Base-by-base conservation (phyloP, 2,888 invertebrate genomes). In the Crossocerus cetratus region DNA sequence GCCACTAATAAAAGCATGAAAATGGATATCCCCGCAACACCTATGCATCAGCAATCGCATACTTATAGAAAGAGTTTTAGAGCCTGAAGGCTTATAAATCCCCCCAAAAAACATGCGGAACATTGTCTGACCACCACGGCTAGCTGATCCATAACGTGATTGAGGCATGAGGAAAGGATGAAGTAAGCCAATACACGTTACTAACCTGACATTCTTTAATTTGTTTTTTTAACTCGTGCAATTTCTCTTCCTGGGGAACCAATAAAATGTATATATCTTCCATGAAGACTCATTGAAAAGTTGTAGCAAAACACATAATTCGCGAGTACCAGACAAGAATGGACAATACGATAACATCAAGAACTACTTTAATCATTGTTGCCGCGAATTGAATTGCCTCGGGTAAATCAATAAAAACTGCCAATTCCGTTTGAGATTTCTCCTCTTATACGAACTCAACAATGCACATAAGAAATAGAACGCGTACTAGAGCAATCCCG, bases 221-320 rank as follows among this genome's bases (percentile, higher is more conserved):
- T 80, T 80, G 83, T 82, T 86, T 88, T 87, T 87, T 87, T 84
- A 86, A 85, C 78, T 86, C 86, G 81, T 86, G 77, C 81, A 85
- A 84, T 84, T 80, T 84, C 79, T 87, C 86, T 87, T 88, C 86
- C 87, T 88, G 86, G 76, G 84, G 84, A 84, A 86, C 83, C 85
- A 85, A 84, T 81, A 86, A 83, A 82, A 78, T 75, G 83, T 81
- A 87, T 81, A 82, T 79, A 87, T 87, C 88, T 87, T 88, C 86
- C 84, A 86, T 87, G 87, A 86, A 84, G 86, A 69, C 78, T 83
- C 77, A 78, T 76, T 65, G 72, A 70, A 69, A 77, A 68, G 69
- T 66, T 72, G 64, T 76, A 72, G 68, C 67, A 73, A 72, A 64
- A 72, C 32, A 45, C 60, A 67, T 62, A 54, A 72, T 72, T 69